Base-by-base conservation (phyloP, 2,888 invertebrate genomes). In the Plagodis pulveraria region DNA sequence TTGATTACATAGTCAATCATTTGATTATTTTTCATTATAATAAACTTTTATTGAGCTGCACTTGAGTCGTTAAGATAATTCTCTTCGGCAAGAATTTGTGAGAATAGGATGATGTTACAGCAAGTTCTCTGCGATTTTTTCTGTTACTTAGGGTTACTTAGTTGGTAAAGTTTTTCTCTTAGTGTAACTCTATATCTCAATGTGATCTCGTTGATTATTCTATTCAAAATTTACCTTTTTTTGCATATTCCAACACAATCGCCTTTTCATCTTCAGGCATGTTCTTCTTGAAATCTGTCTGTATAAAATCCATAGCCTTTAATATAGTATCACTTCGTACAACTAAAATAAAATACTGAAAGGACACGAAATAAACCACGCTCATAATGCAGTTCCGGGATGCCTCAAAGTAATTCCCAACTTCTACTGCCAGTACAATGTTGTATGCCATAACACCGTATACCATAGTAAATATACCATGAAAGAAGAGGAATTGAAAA, bases 141-240 rank as follows among this genome's bases (percentile, higher is more conserved):
- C n/a, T n/a, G n/a, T n/a, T n/a, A n/a, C n/a, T n/a, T n/a, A n/a
- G n/a, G n/a, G n/a, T n/a, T n/a, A n/a, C n/a, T n/a, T n/a, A n/a
- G n/a, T n/a, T n/a, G n/a, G n/a, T n/a, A n/a, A n/a, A n/a, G n/a
- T n/a, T n/a, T n/a, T n/a, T n/a, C n/a, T n/a, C n/a, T n/a, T n/a
- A n/a, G n/a, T n/a, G n/a, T n/a, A n/a, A n/a, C n/a, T n/a, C n/a
- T n/a, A n/a, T n/a, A n/a, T n/a, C n/a, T n/a, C n/a, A n/a, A n/a
- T n/a, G n/a, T n/a, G n/a, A n/a, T n/a, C n/a, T n/a, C n/a, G n/a
- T n/a, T n/a, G n/a, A n/a, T n/a, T n/a, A n/a, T 72, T 76, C 12
- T 70, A 65, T 0, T 84, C 68, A n/a, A 44, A 54, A 59, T 5
- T 52, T 34, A 0, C 79, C 79, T 34, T 46, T 46, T n/a, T 46